Evolutionary conservation across 2,113 vertebrate species (phyloP), one percentile per base, ranked within the genome.

Genomic region (Theristicus caerulescens): DNA sequence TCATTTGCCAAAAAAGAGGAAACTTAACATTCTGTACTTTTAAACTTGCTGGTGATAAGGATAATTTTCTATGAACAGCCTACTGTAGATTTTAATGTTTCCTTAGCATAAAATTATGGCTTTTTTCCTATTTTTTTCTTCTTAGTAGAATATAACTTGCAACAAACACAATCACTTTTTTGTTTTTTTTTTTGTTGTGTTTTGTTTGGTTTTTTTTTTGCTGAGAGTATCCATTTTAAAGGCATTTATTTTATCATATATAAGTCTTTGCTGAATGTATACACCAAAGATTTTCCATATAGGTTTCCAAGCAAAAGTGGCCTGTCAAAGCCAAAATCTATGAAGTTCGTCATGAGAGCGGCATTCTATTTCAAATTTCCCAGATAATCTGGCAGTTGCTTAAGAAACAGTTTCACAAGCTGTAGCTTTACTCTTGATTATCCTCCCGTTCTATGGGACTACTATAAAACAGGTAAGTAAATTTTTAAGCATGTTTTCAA

Each of bases 11-110:
- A 59, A 57, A 52, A 34, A 55, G 4, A 36, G 4, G 2, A 54
- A 80, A 34, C 1, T 36, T 66, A 27, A 29, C 3, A 20, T 46
- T 40, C 4, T 26, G 11, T 15, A 38, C 17, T 70, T 73, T 47
- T 25, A 57, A 87, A 65, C 4, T 54, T 42, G 2, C 1, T 0
- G 1, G 6, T 31, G 25, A 7, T 58, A 59, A 55, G 4, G 14
- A 52, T 16, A 89, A 9, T 4, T 52, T 7, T 72, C 29, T 49
- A 19, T 38, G 15, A 46, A 31, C 4, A 44, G 4, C 27, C 34
- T 72, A 32, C 3, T 46, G 7, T 21, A 20, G 12, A 64, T n/a
- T 49, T 84, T 32, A 42, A n/a, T 46, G 9, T 74, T 78, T 74
- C 6, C 8, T 47, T 57, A 64, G 3, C 1, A 25, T 36, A 73